Percentiles rank a stretch among this genome's conserved stretches.
These are phyloP conservation scores for Sitophilus oryzae DNA, from an alignment of 1,140 invertebrate genomes.

Conservation along the genomic window DNA sequence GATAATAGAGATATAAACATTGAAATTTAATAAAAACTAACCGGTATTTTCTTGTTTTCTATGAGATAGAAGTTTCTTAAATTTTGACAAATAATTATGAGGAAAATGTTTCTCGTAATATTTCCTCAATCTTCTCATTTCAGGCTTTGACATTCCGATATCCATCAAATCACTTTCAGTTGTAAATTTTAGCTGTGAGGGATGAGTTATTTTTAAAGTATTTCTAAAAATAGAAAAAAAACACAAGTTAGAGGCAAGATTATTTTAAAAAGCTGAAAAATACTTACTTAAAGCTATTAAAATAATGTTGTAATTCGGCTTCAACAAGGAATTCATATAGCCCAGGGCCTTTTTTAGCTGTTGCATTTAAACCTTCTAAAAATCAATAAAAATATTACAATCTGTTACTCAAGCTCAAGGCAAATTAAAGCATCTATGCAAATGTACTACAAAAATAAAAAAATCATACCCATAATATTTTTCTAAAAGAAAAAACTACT, in stretches of 20 bases:
- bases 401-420: too few relatives aligned
- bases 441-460: constrained; percentile 15
- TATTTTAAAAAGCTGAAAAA: neutral
- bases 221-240: constrained; percentile 51
- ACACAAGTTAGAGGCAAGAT: neutral
- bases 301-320: constrained; percentile 86
- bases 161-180: constrained; percentile 84
- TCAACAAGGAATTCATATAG: constrained; percentile 87
- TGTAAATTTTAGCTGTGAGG: constrained; percentile 96
- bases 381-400: constrained; percentile 16
- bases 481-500: constrained; percentile 16
- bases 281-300: constrained; percentile 56
- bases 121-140: constrained; percentile 88
- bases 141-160: constrained; percentile 93
- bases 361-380: constrained; percentile 39
- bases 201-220: constrained; percentile 73
- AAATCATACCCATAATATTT: constrained; percentile 21
- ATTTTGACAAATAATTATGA: constrained; percentile 85
- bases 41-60: constrained; percentile 54
- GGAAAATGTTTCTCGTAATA: constrained; percentile 90
- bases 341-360: constrained; percentile 55
- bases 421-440: too few relatives aligned
- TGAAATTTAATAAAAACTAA: constrained; percentile 6
- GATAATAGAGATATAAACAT: too few relatives aligned
- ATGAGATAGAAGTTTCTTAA: constrained; percentile 68